A percentile compares a stretch with the other conserved stretches of the same genome.
phyloP scores from a whole-genome alignment of 1,140 invertebrate genomes.

The Vanessa tameamea region DNA sequence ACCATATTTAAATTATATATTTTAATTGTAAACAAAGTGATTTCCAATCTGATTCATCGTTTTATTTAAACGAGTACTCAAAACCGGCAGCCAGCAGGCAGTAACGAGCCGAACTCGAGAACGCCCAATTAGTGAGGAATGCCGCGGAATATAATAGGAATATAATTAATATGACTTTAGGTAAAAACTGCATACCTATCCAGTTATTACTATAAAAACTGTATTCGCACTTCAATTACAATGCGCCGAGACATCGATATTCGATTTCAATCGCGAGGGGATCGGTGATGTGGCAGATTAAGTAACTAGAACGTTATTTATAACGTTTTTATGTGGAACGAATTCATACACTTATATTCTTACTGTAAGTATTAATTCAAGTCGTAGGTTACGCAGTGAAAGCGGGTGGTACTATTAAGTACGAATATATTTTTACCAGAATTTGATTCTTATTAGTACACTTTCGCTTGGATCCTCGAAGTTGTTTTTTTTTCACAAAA shows the following conservation, averaged over 20 bases:
- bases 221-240: neutral
- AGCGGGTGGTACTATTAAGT: too few relatives aligned
- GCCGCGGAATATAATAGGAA: slow-evolving; percentile 16
- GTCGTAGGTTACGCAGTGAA: too few relatives aligned
- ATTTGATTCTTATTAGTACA: too few relatives aligned
- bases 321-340: neutral
- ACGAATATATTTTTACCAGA: too few relatives aligned
- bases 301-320: neutral
- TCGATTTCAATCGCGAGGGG: neutral
- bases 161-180: slow-evolving; percentile 5
- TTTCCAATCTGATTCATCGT: neutral
- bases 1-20: neutral
- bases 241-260: neutral
- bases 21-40: neutral
- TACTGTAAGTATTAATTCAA: neutral
- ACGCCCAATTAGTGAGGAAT: slow-evolving; percentile 22
- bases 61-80: neutral
- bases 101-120: neutral
- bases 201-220: slow-evolving; percentile 1
- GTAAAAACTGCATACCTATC: slow-evolving; percentile 15
- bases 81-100: neutral
- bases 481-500: too few relatives aligned
- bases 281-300: neutral
- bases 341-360: neutral
- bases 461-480: too few relatives aligned